Evolutionary conservation across 2,888 invertebrate genomes (phyloP).

Genomic region (Euzophera pinguis): DNA sequence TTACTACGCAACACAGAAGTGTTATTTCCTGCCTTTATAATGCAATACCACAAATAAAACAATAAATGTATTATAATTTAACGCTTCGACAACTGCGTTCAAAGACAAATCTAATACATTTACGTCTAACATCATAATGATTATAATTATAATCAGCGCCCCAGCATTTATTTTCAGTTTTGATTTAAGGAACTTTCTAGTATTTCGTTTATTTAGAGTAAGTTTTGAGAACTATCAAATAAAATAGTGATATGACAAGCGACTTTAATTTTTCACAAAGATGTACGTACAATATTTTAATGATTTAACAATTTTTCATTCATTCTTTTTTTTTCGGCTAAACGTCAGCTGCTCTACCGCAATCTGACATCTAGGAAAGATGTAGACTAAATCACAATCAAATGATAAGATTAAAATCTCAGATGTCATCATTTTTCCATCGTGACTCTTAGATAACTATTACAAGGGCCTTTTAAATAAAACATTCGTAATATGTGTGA

Average conservation of each 20-base stretch:
- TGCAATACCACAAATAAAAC: not conserved
- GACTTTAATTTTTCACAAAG: too few relatives aligned
- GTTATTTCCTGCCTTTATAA: not conserved
- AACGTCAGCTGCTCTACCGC: too few relatives aligned
- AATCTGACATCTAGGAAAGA: not conserved
- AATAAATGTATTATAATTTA: conserved; percentile 7
- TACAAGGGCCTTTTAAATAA: conserved; percentile 11
- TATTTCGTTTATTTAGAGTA: too few relatives aligned
- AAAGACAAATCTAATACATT: not conserved
- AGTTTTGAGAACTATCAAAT: too few relatives aligned
- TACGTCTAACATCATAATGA: too few relatives aligned
- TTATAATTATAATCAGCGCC: too few relatives aligned
- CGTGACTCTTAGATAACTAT: conserved; percentile 21
- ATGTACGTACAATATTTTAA: too few relatives aligned
- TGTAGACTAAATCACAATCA: not conserved
- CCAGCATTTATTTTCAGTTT: too few relatives aligned
- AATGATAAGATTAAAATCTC: conserved; percentile 34
- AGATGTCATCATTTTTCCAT: conserved; percentile 34
- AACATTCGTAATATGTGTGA: conserved; percentile 34
- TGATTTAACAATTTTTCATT: too few relatives aligned
- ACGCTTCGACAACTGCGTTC: not conserved
- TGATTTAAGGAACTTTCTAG: too few relatives aligned
- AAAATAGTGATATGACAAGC: too few relatives aligned
- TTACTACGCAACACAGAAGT: not conserved
- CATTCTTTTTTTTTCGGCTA: too few relatives aligned